Conservation (phyloP, 2,797 vertebrate genomes). For the Allobates femoralis region DNA sequence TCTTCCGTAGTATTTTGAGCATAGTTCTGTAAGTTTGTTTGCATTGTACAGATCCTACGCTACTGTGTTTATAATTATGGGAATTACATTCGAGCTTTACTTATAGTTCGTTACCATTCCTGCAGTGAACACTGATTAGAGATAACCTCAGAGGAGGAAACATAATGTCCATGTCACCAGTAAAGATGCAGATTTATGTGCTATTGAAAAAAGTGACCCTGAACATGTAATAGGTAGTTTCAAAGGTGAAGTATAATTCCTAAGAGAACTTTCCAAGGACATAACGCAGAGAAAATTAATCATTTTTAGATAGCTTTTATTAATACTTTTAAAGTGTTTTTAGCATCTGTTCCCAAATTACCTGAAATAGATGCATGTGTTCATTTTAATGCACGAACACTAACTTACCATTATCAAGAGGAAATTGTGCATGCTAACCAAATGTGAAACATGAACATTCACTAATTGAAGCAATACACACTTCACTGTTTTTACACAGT, state of each 20-base stretch:
- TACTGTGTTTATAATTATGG: constrained; percentile 6
- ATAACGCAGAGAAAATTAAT: constrained; percentile 59
- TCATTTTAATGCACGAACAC: constrained; percentile 59
- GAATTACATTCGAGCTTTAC: constrained; percentile 21
- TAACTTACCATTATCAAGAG: constrained; percentile 59
- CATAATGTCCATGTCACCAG: constrained; percentile 52
- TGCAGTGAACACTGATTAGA: constrained; percentile 50
- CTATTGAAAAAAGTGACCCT: constrained; percentile 62
- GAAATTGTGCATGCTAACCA: constrained; percentile 62
- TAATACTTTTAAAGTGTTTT: constrained; percentile 56
- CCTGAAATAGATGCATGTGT: constrained; percentile 59
- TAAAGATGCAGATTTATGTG: constrained; percentile 58
- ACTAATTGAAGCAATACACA: constrained; percentile 64
- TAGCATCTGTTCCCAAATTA: constrained; percentile 61
- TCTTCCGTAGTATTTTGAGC: neutral
- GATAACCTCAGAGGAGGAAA: constrained; percentile 51
- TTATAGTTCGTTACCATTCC: constrained; percentile 34
- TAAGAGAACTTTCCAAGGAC: constrained; percentile 55
- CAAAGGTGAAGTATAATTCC: constrained; percentile 50
- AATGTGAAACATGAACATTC: constrained; percentile 62
- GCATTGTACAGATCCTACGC: neutral
- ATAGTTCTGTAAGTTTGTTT: neutral
- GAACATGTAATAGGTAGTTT: constrained; percentile 47
- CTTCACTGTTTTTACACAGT: constrained; percentile 61
- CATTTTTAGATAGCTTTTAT: constrained; percentile 61